phyloP scores from a whole-genome alignment of 2,797 vertebrate species.

The Enteromius paludinosus region DNA sequence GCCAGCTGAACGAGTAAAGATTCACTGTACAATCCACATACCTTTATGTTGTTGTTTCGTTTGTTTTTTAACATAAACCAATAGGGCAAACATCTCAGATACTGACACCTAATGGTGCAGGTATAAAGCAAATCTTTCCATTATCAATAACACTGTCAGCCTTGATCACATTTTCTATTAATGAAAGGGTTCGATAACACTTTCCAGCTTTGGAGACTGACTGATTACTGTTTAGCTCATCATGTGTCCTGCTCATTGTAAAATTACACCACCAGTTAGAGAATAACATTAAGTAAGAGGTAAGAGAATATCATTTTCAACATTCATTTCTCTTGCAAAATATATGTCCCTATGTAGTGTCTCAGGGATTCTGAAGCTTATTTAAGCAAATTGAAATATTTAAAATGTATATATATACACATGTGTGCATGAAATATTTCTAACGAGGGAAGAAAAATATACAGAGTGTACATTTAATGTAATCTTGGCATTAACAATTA shows the following conservation, averaged over 20 bases:
- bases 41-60: background rate
- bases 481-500: background rate
- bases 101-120: background rate
- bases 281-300: no score
- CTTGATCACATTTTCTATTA: background rate
- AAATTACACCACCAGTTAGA: background rate
- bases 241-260: background rate
- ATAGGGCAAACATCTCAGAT: background rate
- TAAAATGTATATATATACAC: no score
- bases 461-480: background rate
- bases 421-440: background rate
- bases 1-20: background rate
- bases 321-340: background rate
- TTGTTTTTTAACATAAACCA: background rate
- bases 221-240: background rate
- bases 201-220: background rate
- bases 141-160: background rate
- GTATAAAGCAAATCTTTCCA: background rate
- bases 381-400: background rate
- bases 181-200: background rate
- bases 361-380: background rate
- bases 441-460: background rate
- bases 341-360: background rate
- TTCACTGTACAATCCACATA: background rate
- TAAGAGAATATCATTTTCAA: background rate